Percentiles rank a stretch among this genome's conserved stretches.
Evolutionary conservation across 2,797 vertebrate species (phyloP).

Genomic region (Poeciliopsis presidionis): DNA sequence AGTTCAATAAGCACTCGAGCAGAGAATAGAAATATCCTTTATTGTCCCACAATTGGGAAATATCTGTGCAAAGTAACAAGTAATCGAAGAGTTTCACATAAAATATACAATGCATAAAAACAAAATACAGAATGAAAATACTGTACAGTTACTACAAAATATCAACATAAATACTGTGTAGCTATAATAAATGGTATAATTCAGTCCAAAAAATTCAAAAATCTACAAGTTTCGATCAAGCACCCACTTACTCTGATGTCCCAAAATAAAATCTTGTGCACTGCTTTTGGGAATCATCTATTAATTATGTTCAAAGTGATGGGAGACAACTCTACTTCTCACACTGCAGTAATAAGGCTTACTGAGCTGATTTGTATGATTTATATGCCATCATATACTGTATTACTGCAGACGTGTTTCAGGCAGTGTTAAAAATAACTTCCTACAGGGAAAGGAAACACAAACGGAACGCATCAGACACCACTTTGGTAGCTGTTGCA

Average conservation of each 20-base stretch:
- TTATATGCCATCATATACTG: constrained; percentile 26
- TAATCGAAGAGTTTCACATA: no score
- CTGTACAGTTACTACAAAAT: neutral
- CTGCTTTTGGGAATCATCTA: neutral
- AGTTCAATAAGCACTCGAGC: no score
- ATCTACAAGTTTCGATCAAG: neutral
- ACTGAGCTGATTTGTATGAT: constrained; percentile 16
- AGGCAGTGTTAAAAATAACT: constrained; percentile 51
- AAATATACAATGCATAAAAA: no score
- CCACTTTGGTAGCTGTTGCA: neutral
- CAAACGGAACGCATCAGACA: constrained; percentile 4
- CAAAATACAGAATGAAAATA: neutral
- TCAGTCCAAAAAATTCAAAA: no score
- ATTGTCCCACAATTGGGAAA: no score
- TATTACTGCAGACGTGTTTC: constrained; percentile 32
- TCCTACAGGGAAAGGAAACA: constrained; percentile 34
- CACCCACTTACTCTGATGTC: neutral
- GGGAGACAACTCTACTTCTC: constrained; percentile 5
- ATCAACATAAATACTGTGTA: no score
- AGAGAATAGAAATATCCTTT: no score
- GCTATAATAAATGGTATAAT: no score
- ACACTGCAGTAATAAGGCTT: constrained; percentile 20
- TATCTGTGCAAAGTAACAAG: no score
- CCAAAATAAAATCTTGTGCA: neutral
- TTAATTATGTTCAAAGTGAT: constrained; percentile 19